Percentiles rank a stretch among this genome's conserved stretches.
These are phyloP conservation scores for Strigops habroptila DNA, from an alignment of 2,113 vertebrate genomes.

Conservation along the genomic window DNA sequence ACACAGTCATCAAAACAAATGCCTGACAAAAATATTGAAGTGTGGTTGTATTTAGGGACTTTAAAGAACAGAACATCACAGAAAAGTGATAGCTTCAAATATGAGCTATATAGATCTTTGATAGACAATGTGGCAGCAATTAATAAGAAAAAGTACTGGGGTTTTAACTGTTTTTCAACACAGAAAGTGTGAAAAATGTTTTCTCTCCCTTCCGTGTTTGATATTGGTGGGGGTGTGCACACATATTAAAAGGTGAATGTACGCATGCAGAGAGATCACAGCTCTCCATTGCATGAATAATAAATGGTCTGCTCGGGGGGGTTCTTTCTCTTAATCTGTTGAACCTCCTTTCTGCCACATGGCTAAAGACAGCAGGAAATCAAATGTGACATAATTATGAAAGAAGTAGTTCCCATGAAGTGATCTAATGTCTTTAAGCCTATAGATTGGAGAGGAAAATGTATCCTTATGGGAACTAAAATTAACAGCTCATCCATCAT, in stretches of 20 bases:
- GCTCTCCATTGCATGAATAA: not conserved
- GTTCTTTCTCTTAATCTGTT: not conserved
- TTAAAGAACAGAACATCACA: constrained; percentile 9
- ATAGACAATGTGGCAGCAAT: not conserved
- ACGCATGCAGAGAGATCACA: not conserved
- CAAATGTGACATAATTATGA: constrained; percentile 15
- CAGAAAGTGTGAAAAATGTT: not conserved
- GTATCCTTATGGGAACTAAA: constrained; percentile 30
- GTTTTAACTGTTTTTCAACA: not conserved
- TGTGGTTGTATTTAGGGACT: not conserved
- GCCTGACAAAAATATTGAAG: constrained; percentile 39
- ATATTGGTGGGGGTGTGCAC: not conserved
- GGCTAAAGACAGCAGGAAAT: constrained; percentile 29
- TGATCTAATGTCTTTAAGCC: constrained; percentile 30
- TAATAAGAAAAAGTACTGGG: not conserved
- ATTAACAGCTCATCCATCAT: constrained; percentile 36
- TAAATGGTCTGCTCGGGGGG: not conserved
- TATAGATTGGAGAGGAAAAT: constrained; percentile 7
- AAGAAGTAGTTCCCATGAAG: constrained; percentile 32
- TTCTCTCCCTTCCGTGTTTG: not conserved
- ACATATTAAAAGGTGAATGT: not conserved
- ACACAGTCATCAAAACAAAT: constrained; percentile 24
- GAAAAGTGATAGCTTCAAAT: not conserved
- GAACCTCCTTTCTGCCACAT: not conserved
- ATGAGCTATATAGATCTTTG: not conserved